phyloP scores from a whole-genome alignment of 1,140 invertebrate genomes.

The Condylostylus longicornis region DNA sequence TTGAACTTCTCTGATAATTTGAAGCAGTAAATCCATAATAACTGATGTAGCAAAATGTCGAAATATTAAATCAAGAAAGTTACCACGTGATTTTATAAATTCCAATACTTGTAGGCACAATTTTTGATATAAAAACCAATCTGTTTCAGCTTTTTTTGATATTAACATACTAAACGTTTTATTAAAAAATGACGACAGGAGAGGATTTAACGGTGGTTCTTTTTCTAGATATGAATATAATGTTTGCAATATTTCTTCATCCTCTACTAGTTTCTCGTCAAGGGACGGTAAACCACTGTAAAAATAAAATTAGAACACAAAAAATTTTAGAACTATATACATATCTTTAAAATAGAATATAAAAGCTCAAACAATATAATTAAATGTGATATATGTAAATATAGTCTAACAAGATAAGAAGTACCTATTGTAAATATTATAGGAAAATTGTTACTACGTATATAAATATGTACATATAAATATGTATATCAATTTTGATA shows the following conservation, averaged over 20 bases:
- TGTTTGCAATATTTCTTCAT: slow-evolving; percentile 60
- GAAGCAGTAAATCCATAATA: slow-evolving; percentile 84
- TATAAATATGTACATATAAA: too few species aligned
- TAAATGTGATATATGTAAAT: too few species aligned
- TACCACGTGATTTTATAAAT: slow-evolving; percentile 71
- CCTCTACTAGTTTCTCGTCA: slow-evolving; percentile 68
- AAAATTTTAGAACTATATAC: background rate
- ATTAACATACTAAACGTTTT: slow-evolving; percentile 82
- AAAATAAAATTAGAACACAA: background rate
- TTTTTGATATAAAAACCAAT: slow-evolving; percentile 83
- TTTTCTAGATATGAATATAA: slow-evolving; percentile 80
- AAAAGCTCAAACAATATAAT: too few species aligned
- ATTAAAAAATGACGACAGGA: slow-evolving; percentile 90
- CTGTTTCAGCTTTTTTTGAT: slow-evolving; percentile 53
- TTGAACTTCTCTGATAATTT: slow-evolving; percentile 74
- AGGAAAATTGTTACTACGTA: too few species aligned
- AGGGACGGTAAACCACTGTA: slow-evolving; percentile 61
- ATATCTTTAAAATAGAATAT: too few species aligned
- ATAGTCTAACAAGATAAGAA: too few species aligned
- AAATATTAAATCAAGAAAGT: slow-evolving; percentile 72
- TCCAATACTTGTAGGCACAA: slow-evolving; percentile 80
- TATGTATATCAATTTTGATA: too few species aligned
- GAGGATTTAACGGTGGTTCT: slow-evolving; percentile 76
- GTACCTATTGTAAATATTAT: too few species aligned
- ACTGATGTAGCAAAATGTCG: slow-evolving; percentile 86